Base-by-base conservation (phyloP, 2,797 vertebrate species). In the Petrocephalus schoutedeni region DNA sequence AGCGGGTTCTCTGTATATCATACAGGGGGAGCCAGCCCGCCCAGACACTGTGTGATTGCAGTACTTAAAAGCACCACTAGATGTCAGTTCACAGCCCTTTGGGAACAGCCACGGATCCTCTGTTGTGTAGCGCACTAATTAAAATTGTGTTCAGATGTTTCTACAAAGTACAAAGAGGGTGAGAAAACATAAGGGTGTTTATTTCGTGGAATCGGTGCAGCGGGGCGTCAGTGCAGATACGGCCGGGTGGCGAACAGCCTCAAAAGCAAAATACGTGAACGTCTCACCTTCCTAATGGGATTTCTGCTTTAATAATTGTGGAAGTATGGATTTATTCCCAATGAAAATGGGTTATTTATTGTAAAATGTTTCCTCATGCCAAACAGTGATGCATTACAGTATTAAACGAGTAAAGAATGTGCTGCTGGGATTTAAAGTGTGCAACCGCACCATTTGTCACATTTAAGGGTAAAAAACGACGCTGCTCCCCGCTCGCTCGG, bases 391-490 rank as follows among this genome's bases (percentile, higher is more conserved):
- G 77, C 77, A 64, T 88, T 85, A 54, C 80, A 19, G 56, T 67
- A 85, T 88, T 88, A 64, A 45, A 64, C 59, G 87, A 41, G 77
- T 88, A 85, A 85, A 85, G 80, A 54, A 64, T 84, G 21, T 23
- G 80, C 59, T 84, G 59, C 59, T 57, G 88, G 51, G 54, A 32
- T 67, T 36, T 85, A 32, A 56, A 28, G 59, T 51, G 45, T 45
- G 36, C 87, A 28, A 28, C 88, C 28, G 64, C 49, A 74, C 61
- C 53, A 71, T 86, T 88, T 58, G 51, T 57, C 59, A 74, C 64
- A 71, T 86, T 77, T 77, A 86, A 59, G 32, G 53, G 84, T 77
- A 74, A 86, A 86, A 85, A 61, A 64, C 32, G 57, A 54, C 8
- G 87, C 58, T 12, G 53, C 54, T 61, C 58, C 28, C 45, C 21